Conservation (phyloP, 2,797 vertebrate genomes). For the Bryconaethiops microstoma region DNA sequence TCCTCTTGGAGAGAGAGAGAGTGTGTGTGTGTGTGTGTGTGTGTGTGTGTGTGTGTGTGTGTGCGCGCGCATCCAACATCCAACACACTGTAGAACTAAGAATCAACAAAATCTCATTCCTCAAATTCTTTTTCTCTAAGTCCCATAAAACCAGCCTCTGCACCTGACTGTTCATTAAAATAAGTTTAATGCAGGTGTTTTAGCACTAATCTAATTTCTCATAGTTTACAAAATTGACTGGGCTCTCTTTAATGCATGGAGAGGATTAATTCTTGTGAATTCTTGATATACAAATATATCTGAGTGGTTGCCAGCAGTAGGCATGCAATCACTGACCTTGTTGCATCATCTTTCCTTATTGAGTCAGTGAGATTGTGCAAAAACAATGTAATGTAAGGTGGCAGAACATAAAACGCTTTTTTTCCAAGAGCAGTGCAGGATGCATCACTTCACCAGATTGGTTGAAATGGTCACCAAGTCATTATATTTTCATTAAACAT, state of each 20-base stretch:
- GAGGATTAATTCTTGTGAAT: neutral
- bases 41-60: no score
- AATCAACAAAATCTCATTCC: neutral
- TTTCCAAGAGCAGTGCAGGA: no score
- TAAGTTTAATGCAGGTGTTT: neutral
- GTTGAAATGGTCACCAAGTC: no score
- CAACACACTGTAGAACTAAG: neutral
- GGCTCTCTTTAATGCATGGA: neutral
- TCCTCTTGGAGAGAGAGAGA: no score
- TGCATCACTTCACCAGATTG: no score
- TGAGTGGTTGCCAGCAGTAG: neutral
- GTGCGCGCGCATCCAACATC: no score
- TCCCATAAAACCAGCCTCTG: neutral
- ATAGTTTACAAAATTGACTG: neutral
- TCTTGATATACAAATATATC: neutral
- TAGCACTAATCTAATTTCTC: neutral
- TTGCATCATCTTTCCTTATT: neutral
- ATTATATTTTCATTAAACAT: no score
- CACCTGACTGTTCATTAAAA: neutral
- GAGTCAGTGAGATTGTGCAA: neutral
- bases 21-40: no score
- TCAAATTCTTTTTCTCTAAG: neutral
- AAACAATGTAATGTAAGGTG: neutral
- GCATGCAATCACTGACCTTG: neutral
- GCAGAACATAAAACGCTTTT: neutral